A percentile compares a stretch with the other conserved stretches of the same genome.
Conservation (phyloP, 2,797 vertebrate species). For the Leucoraja ocellata region DNA sequence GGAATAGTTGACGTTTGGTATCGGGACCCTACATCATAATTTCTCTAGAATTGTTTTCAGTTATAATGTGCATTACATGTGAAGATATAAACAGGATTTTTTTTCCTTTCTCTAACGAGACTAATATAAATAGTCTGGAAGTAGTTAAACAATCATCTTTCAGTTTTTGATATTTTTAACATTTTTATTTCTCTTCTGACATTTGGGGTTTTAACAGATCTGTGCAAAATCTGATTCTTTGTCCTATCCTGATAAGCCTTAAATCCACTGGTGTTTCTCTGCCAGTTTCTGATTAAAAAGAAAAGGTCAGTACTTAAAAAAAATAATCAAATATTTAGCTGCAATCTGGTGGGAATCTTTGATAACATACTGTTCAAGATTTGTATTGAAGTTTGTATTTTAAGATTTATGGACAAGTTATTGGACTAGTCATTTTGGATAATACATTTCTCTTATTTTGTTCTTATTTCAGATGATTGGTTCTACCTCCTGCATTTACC, state of each 20-base stretch:
- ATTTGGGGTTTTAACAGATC: background rate
- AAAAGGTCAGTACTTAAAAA: slow-evolving; percentile 11
- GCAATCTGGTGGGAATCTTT: background rate
- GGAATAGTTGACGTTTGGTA: too few relatives aligned
- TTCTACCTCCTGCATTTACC: background rate
- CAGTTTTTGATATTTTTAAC: background rate
- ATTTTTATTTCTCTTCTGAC: background rate
- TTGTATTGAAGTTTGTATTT: background rate
- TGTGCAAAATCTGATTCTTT: background rate
- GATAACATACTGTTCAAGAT: background rate
- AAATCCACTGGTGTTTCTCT: background rate
- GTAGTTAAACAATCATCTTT: background rate
- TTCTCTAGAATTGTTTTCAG: too few relatives aligned
- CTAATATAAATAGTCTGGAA: background rate
- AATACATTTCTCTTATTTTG: background rate
- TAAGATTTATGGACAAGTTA: background rate
- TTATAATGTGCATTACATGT: too few relatives aligned
- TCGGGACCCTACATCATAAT: too few relatives aligned
- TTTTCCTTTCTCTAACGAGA: background rate
- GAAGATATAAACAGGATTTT: background rate
- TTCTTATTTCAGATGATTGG: slow-evolving; percentile 30
- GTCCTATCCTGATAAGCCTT: background rate
- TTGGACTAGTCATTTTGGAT: background rate
- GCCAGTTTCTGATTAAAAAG: background rate
- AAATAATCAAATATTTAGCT: background rate